Evolutionary conservation across 2,797 vertebrate species (phyloP), one percentile per base, ranked within the genome.

Genomic region (Danio aesculapii): DNA sequence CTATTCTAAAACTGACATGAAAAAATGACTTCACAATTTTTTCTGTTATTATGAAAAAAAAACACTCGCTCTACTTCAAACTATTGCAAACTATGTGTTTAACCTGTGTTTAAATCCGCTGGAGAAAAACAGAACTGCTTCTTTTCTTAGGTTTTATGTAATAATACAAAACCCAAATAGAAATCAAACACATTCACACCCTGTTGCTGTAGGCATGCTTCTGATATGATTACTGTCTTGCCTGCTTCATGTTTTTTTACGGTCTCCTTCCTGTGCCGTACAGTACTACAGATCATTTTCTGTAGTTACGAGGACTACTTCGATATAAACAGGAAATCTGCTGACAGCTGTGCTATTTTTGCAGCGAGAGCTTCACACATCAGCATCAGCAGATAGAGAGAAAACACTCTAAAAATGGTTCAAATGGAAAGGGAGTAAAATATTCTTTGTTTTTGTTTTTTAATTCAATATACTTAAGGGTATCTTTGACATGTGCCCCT

Each of bases 281-380:
- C 1, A 4, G 10, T 17, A 39, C 47, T 52, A 55, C 50, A 5
- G 16, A n/a, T 12, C 3, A 12, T 71, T 43, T n/a, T 70, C 50
- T 17, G 16, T 17, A 55, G 41, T 71, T 71, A 39, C 10, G 50
- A 41, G 11, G 16, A n/a, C 50, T 17, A 50, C 50, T 55, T 43
- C 17, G 16, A 53, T 69, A 52, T 6, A 46, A 64, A 55, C 79
- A 89, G 80, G 59, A 87, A 84, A 74, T 83, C 44, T 78, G 44
- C 64, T 50, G 11, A 59, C 44, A 78, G 66, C 5, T 30, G 53
- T 49, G 44, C 21, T 78, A 69, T 50, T 39, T 75, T 62, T 62
- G 21, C 19, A 66, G 39, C 49, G 46, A 59, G 8, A 47, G 43
- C 17, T 17, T 75, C 10, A 69, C 43, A 68, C 19, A 6, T 49